These are phyloP conservation scores for Microcebus murinus DNA, from an alignment of 2,113 vertebrate genomes.

Conservation along the genomic window DNA sequence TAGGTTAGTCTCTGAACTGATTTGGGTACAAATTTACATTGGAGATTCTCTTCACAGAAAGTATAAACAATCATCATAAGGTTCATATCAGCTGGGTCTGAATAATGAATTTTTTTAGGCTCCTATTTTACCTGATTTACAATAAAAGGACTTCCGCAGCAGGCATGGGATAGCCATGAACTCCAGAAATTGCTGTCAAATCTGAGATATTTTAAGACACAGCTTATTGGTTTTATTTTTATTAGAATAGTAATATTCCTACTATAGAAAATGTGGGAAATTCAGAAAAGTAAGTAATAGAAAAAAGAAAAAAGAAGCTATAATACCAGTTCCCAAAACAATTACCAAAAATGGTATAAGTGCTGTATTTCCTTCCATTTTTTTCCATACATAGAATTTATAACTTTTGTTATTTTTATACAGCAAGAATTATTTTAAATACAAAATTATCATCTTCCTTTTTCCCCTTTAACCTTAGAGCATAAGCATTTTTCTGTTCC, in stretches of 20 bases:
- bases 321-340: background rate
- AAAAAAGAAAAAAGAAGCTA: background rate
- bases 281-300: background rate
- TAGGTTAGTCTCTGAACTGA: background rate
- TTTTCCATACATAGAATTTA: background rate
- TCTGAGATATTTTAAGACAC: background rate
- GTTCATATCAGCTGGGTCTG: background rate
- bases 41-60: background rate
- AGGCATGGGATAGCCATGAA: accelerated
- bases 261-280: background rate
- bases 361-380: background rate
- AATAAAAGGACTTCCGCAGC: background rate
- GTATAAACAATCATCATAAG: background rate
- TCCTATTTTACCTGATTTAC: background rate
- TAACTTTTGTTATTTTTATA: background rate
- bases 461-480: background rate
- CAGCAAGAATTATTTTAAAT: background rate
- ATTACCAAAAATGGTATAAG: background rate
- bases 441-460: background rate
- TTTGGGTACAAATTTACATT: background rate
- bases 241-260: background rate
- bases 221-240: background rate
- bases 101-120: background rate
- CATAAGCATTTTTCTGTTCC: background rate
- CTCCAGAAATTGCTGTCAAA: background rate